phyloP scores from a whole-genome alignment of 92 coral and sea anemone species.

The Hydrozoanthus gracilis region DNA sequence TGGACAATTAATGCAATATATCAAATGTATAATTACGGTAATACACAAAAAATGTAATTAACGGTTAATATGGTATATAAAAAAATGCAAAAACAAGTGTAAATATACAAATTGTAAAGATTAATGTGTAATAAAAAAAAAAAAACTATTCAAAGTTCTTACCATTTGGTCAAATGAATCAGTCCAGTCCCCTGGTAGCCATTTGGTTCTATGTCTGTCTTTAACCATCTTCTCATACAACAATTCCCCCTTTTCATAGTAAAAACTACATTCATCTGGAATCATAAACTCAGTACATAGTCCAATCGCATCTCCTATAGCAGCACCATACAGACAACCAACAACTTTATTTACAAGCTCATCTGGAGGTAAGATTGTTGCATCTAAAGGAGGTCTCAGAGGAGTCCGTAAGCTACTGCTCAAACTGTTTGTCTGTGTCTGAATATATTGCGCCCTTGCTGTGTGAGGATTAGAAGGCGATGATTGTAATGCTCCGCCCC shows the following conservation, averaged over 20 bases:
- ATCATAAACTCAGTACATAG: slow-evolving; percentile 91
- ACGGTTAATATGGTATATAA: too few species aligned
- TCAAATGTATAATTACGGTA: too few species aligned
- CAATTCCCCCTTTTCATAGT: slow-evolving; percentile 74
- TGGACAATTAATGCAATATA: too few species aligned
- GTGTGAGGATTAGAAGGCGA: slow-evolving; percentile 94
- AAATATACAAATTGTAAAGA: too few species aligned
- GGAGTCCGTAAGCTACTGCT: slow-evolving; percentile 89
- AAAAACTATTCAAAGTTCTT: slow-evolving; percentile 31
- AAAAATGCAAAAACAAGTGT: too few species aligned
- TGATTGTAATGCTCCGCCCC: slow-evolving; percentile 80
- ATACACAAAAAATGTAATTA: too few species aligned
- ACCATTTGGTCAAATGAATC: slow-evolving; percentile 96
- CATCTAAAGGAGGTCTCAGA: slow-evolving; percentile 85
- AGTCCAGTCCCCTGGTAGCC: slow-evolving; percentile 94
- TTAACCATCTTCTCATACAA: slow-evolving; percentile 74
- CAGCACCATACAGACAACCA: slow-evolving; percentile 97
- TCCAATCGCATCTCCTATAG: slow-evolving; percentile 94
- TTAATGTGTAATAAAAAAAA: too few species aligned
- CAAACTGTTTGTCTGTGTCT: slow-evolving; percentile 86
- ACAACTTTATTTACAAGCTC: slow-evolving; percentile 91
- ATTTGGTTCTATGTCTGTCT: slow-evolving; percentile 89
- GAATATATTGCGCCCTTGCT: slow-evolving; percentile 92
- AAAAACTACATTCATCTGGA: slow-evolving; percentile 90
- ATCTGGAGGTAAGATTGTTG: slow-evolving; percentile 89